Evolutionary conservation across 1,140 invertebrate genomes (phyloP).

Genomic region (Vanessa atalanta): DNA sequence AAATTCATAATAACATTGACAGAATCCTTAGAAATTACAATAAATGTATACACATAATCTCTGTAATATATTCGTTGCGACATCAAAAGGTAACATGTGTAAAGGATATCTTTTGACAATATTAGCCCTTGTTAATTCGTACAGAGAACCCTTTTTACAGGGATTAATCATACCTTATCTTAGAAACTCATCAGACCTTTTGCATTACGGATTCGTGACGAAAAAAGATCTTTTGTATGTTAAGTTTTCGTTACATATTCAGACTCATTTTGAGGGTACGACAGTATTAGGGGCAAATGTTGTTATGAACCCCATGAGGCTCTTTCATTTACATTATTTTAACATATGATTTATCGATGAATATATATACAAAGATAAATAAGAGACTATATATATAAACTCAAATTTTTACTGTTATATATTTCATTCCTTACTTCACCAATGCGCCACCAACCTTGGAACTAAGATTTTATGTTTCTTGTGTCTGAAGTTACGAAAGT

Average conservation of each 20-base stretch:
- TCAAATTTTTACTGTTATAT: too few relatives aligned
- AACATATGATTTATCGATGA: too few relatives aligned
- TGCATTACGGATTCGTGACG: not conserved
- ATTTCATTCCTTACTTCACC: too few relatives aligned
- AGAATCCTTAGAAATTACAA: too few relatives aligned
- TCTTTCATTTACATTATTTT: not conserved
- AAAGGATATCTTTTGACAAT: constrained; percentile 8
- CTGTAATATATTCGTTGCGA: not conserved
- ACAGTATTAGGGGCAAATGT: not conserved
- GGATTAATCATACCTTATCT: constrained; percentile 23
- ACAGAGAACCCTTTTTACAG: constrained; percentile 20
- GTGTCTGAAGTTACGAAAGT: too few relatives aligned
- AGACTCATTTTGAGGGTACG: not conserved
- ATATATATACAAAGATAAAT: too few relatives aligned
- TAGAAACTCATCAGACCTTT: constrained; percentile 17
- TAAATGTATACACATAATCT: too few relatives aligned
- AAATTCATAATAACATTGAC: too few relatives aligned
- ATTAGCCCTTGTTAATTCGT: constrained; percentile 14
- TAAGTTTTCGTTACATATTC: constrained; percentile 13
- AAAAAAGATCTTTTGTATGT: not conserved
- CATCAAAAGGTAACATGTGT: not conserved
- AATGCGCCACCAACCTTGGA: too few relatives aligned
- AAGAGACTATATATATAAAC: too few relatives aligned
- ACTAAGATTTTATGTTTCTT: too few relatives aligned
- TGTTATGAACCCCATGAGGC: not conserved